Base-by-base conservation (phyloP, 1,140 invertebrate species). In the Drosophila subobscura region DNA sequence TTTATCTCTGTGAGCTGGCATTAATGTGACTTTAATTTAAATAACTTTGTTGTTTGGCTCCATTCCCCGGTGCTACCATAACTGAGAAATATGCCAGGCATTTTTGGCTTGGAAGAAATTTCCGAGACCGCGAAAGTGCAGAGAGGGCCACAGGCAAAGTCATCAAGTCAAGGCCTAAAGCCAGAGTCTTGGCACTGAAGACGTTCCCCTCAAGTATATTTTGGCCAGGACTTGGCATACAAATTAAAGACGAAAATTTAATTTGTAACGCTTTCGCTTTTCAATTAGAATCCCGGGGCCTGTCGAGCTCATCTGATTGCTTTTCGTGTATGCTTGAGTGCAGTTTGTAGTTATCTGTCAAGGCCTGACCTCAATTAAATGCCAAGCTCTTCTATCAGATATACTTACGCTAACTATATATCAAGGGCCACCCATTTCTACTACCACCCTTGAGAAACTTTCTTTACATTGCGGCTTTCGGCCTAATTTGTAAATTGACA, bases 231-330 rank as follows among this genome's bases (percentile, higher is more conserved):
- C 41, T 64, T 58, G 53, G 57, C 60, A 59, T 4, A 25, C 22
- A 75, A 58, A 76, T 72, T 67, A 37, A 67, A 61, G 73, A 67
- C 61, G 41, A 52, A 67, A 72, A 76, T 76, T 42, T 67, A 67
- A 76, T 76, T 76, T 72, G 70, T 61, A 67, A 72, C 73, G 63
- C 73, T 76, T 76, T 76, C 73, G 63, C 70, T 72, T 58, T 76
- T 76, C 70, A 76, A 76, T 76, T 73, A 68, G 56, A 72, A 63
- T 72, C 72, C 61, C 16, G 40, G 37, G 22, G 53, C 70, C 53
- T 72, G 68, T 72, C 70, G 16, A 20, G 70, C 16, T 61, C 58
- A 72, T 76, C 61, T 76, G 73, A 72, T 76, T 76, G 73, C 73
- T 77, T 73, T 73, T 57, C 10, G 44, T 63, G 63, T 73, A 58